Conservation (phyloP, 37 sponge, comb jelly and placozoan species). For the Agelas oroides region DNA sequence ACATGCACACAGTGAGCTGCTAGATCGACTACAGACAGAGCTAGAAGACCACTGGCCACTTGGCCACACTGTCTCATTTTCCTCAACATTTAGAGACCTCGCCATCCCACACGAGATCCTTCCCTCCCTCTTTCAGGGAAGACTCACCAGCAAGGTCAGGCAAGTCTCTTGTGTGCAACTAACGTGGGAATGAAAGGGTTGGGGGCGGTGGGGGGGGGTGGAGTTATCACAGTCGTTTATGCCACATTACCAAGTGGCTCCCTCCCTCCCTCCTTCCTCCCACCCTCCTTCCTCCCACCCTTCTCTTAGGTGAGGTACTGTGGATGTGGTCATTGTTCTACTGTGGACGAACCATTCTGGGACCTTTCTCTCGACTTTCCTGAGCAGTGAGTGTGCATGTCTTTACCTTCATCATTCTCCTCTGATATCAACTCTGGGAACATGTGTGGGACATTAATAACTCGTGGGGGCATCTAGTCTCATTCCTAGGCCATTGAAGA, state of each 20-base stretch:
- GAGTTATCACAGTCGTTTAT: no score
- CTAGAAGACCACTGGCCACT: constrained; percentile 51
- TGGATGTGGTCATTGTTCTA: constrained; percentile 60
- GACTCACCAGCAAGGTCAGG: constrained; percentile 58
- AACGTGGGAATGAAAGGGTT: no score
- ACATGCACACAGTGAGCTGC: constrained; percentile 69
- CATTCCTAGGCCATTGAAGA: no score
- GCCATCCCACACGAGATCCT: constrained; percentile 45
- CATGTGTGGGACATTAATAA: no score
- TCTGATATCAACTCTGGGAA: no score
- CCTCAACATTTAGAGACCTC: not conserved
- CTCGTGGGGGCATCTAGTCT: no score
- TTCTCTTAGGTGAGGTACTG: constrained; percentile 49
- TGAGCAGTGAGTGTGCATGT: constrained; percentile 23
- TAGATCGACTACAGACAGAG: constrained; percentile 68
- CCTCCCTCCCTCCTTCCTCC: no score
- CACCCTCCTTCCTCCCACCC: no score
- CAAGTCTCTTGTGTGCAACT: no score
- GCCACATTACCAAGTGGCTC: no score
- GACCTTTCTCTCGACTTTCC: constrained; percentile 85
- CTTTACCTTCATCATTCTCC: no score
- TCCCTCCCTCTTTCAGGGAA: constrained; percentile 73
- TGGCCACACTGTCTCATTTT: not conserved
- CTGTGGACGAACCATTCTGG: constrained; percentile 61
- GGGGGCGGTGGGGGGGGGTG: no score